A percentile compares a stretch with the other conserved stretches of the same genome.
phyloP scores from a whole-genome alignment of 2,888 invertebrate genomes.

The Melipona beecheii region DNA sequence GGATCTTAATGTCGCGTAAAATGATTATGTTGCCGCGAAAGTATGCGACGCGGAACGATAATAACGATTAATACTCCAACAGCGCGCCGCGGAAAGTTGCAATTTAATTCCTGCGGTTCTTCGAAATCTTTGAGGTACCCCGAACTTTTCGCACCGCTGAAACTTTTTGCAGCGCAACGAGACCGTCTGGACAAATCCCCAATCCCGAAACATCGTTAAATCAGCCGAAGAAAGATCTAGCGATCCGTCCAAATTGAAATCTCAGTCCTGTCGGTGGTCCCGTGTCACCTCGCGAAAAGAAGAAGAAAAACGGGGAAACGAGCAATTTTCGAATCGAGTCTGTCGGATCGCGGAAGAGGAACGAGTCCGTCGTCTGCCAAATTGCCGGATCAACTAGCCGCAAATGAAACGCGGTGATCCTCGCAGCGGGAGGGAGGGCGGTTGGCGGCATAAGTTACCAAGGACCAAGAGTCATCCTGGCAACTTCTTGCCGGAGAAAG shows the following conservation, averaged over 20 bases:
- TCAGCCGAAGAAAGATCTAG: no score
- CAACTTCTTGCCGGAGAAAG: conserved; percentile 35
- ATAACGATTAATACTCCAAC: conserved; percentile 34
- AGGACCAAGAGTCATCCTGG: conserved; percentile 10
- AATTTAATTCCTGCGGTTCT: conserved; percentile 2
- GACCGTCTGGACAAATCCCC: neutral
- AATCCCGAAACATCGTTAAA: neutral
- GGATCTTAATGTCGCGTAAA: conserved; percentile 41
- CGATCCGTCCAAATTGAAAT: no score
- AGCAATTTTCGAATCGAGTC: neutral
- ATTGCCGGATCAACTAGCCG: neutral
- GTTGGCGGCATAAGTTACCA: neutral
- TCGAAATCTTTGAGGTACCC: conserved; percentile 1
- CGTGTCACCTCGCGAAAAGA: no score
- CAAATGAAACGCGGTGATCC: neutral
- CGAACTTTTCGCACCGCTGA: neutral
- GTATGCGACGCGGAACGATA: conserved; percentile 19
- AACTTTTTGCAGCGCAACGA: neutral
- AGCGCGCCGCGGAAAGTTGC: neutral
- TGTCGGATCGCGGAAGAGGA: neutral
- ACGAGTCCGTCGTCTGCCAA: neutral
- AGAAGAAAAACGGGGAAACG: no score
- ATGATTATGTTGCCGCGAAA: conserved; percentile 35
- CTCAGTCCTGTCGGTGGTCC: no score
- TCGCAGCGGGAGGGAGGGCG: no score